Evolutionary conservation across 1,140 invertebrate species (phyloP), one percentile per base, ranked within the genome.

Genomic region (Globodera rostochiensis): DNA sequence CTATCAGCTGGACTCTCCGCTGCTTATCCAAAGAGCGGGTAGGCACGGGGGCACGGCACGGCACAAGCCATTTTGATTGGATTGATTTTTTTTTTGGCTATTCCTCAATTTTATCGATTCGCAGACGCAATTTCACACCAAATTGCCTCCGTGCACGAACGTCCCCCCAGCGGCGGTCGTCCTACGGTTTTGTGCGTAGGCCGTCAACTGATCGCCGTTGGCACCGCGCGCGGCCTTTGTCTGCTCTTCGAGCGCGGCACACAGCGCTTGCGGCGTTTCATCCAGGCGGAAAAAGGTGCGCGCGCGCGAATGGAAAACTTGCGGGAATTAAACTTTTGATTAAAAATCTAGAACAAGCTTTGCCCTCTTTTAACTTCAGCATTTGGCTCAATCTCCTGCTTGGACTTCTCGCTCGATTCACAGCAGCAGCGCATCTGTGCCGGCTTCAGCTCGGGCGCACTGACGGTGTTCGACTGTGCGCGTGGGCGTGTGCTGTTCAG

Each of bases 61-160:
- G n/a, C 25, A 25, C 25, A 49, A 75, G 21, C 21, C 8, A 57
- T 77, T 64, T 70, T n/a, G 64, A 69, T 15, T 36, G 47, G 8
- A 25, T 25, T 25, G 25, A 25, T 25, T 25, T 77, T 6, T 6
- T 77, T 8, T 77, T 6, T 3, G 47, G 8, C 47, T 77, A 8
- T 77, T n/a, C 36, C 36, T 70, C 15, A 45, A 46, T 13, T 11
- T 0, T n/a, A 45, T 53, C n/a, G 15, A 77, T 49, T 81, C 80
- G 13, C 64, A 84, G 83, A 84, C 45, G 46, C 84, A 47, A 83
- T 84, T 64, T 80, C 73, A 7, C 84, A 86, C 60, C 83, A 84
- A 86, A 50, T 84, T 25, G 46, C 60, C 53, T 60, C 79, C 9
- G 82, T 86, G 3, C 47, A 25, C 19, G 85, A 84, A 19, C 64